Evolutionary conservation across 2,888 invertebrate genomes (phyloP), one percentile per base, ranked within the genome.

Genomic region (Mythimna vitellina): DNA sequence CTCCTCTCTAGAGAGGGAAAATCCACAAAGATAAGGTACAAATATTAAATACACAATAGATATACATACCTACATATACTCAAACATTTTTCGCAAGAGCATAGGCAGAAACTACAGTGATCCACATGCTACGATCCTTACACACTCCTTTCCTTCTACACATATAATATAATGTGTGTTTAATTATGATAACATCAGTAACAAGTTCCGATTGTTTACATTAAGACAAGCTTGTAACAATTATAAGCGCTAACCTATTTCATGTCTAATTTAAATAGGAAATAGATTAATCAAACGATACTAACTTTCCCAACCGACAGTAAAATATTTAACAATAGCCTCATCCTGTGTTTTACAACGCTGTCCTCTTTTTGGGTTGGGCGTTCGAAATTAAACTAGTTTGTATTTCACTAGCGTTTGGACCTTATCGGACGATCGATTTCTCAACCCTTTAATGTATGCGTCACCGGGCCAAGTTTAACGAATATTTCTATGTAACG

Each of bases 251-350:
- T 89, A 91, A 93, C 90, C 89, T 90, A 91, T 92, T 93, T 90
- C 92, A 91, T 92, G 91, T 93, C 92, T 93, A 91, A 94, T 93
- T 94, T 93, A 91, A 94, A 94, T 93, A 90, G 89, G 91, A 92
- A 92, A 91, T 87, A 94, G 92, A 94, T 95, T 94, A 93, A 94
- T 95, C 93, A 94, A 93, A 94, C 93, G 92, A 93, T 93, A 94
- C 91, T 89, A 91, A 90, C 92, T 92, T 92, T 92, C 90, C 91
- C 91, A 92, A 87, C 90, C 86, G 90, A 89, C 92, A 89, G 90
- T 93, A 92, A 94, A 94, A 93, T 93, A 92, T 92, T 90, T 91
- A 93, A 95, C 94, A 95, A 95, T 93, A 90, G 92, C 91, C 84
- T 89, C 92, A 91, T 93, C 92, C 92, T 93, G 91, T 93, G 92